A percentile compares a stretch with the other conserved stretches of the same genome.
Evolutionary conservation across 1,140 invertebrate genomes (phyloP).

Genomic region (Cephus cinctus): DNA sequence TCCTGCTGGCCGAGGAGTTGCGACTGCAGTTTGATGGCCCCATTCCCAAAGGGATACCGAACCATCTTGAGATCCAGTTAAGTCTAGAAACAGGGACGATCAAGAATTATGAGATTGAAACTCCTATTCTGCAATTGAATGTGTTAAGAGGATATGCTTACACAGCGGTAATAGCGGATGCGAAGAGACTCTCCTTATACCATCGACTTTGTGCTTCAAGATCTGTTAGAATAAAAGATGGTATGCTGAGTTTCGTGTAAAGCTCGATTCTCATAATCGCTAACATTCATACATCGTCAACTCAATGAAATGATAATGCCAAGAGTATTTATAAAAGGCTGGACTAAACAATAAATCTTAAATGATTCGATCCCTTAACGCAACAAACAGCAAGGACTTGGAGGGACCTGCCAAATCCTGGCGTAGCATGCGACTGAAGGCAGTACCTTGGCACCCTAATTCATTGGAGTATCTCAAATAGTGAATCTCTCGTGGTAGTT

Average conservation of each 20-base stretch:
- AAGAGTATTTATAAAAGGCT: no score
- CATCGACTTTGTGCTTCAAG: constrained; percentile 85
- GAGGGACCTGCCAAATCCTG: constrained; percentile 1
- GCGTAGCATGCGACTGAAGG: constrained; percentile 5
- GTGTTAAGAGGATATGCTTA: constrained; percentile 62
- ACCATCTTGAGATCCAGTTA: constrained; percentile 96
- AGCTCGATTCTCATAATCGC: no score
- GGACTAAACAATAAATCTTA: no score
- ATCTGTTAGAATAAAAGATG: constrained; percentile 61
- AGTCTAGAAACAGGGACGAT: constrained; percentile 62
- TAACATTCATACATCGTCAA: neutral
- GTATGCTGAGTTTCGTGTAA: no score
- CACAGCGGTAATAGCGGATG: constrained; percentile 93
- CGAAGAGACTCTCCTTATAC: constrained; percentile 91
- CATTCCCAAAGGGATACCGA: constrained; percentile 98
- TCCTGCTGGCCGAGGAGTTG: constrained; percentile 84
- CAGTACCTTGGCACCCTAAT: neutral
- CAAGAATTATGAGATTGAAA: constrained; percentile 4
- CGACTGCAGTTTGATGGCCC: constrained; percentile 88
- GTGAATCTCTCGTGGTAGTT: no score
- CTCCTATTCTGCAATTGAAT: neutral
- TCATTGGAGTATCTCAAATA: no score
- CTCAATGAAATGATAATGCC: no score
- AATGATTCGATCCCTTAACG: no score
- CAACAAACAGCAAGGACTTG: neutral